Base-by-base conservation (phyloP, 2,113 vertebrate genomes). In the Galemys pyrenaicus region DNA sequence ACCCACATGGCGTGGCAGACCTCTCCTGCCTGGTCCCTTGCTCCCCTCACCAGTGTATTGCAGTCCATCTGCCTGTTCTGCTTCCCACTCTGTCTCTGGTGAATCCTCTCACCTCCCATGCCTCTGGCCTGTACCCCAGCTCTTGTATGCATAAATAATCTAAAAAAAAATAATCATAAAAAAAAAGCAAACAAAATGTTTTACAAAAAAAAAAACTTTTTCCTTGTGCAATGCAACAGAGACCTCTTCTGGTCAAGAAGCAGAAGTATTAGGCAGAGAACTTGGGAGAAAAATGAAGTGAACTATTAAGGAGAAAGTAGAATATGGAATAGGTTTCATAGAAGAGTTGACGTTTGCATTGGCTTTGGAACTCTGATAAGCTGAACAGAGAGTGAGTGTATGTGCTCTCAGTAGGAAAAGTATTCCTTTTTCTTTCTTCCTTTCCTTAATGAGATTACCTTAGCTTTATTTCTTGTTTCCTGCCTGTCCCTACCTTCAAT, bases 181-280 rank as follows among this genome's bases (percentile, higher is more conserved):
- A 24, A 62, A 89, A 58, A 37, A 16, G 35, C 28, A 56, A 70
- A 46, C 60, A 78, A 78, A 89, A 60, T 4, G 24, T 41, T 83
- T 87, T 73, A 74, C 20, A 2, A 89, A 78, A 46, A 5, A n/a
- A n/a, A 54, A 41, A 68, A 54, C 54, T 17, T 26, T 81, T 35
- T 37, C 11, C 28, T 92, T 85, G 20, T 51, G 77, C 20, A 2
- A 78, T 64, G n/a, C 91, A 94, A 81, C n/a, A 88, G 92, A 39
- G 94, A 83, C 96, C 92, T 87, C 97, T 96, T 91, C 88, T 95
- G 97, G 91, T 70, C 68, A 87, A 62, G 6, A 83, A 1, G 44
- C 12, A 44, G 51, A 94, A 94, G 46, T 64, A 24, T 28, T 54
- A 56, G 80, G 15, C 62, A 26, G 46, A 62, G 26, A 35, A 49